Evolutionary conservation across 2,888 invertebrate species (phyloP).

Genomic region (Galerucella nymphaeae): DNA sequence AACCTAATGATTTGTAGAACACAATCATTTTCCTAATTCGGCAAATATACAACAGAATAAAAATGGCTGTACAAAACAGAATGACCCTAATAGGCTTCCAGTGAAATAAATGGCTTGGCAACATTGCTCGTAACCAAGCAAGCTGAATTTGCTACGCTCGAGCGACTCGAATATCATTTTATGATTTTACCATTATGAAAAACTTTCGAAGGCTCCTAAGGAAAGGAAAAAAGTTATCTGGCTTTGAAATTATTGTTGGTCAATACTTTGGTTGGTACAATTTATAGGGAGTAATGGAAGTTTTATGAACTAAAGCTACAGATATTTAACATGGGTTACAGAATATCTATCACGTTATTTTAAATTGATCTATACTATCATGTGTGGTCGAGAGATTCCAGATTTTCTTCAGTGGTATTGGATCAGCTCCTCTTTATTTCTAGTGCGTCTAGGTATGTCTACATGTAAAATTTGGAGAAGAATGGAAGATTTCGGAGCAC

Average conservation of each 20-base stretch:
- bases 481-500: no score
- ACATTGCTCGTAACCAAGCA: constrained; percentile 25
- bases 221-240: constrained; percentile 20
- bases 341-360: no score
- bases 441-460: no score
- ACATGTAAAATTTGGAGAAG: no score
- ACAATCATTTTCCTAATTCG: constrained; percentile 1
- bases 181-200: constrained; percentile 33
- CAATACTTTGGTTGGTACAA: neutral
- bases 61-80: constrained; percentile 15
- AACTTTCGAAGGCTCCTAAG: constrained; percentile 20
- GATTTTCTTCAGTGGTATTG: no score
- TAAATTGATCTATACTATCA: no score
- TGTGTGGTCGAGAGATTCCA: no score
- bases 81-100: constrained; percentile 29
- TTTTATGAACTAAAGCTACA: no score
- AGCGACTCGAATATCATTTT: constrained; percentile 23
- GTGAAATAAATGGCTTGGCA: constrained; percentile 16
- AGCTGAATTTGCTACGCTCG: constrained; percentile 30
- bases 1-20: constrained; percentile 10
- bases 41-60: constrained; percentile 18
- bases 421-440: no score
- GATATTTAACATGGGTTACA: no score
- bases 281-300: no score
- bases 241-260: constrained; percentile 15